These are phyloP conservation scores for Campoletis raptor DNA, from an alignment of 2,888 invertebrate genomes.

Conservation along the genomic window DNA sequence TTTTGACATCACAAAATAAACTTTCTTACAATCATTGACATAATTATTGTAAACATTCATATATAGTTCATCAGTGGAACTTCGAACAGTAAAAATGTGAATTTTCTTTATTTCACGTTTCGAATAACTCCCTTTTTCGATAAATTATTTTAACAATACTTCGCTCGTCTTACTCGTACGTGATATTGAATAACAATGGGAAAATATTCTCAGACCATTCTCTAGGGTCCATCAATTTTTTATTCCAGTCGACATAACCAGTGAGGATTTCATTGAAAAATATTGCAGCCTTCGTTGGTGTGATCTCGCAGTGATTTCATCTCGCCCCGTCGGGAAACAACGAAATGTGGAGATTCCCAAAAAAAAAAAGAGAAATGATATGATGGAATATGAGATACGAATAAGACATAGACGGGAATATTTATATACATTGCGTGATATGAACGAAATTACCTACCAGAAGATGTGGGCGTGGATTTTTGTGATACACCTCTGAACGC, in stretches of 20 bases:
- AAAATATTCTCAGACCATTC: slow-evolving; percentile 1
- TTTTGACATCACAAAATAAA: background rate
- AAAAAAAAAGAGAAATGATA: slow-evolving; percentile 23
- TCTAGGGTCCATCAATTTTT: slow-evolving; percentile 49
- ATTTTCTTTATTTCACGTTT: background rate
- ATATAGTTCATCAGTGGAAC: background rate
- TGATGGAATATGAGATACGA: slow-evolving; percentile 55
- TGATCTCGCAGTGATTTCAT: slow-evolving; percentile 57
- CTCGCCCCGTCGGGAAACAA: slow-evolving; percentile 65
- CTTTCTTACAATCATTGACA: background rate
- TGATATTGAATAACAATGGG: slow-evolving; percentile 22
- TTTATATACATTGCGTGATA: slow-evolving; percentile 45
- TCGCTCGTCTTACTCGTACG: background rate
- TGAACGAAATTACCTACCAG: slow-evolving; percentile 62
- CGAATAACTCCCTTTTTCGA: background rate
- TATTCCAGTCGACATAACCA: slow-evolving; percentile 45
- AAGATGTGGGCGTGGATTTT: slow-evolving; percentile 42
- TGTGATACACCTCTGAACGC: slow-evolving; percentile 36
- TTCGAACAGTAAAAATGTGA: background rate
- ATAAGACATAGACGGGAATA: slow-evolving; percentile 45
- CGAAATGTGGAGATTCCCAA: slow-evolving; percentile 25
- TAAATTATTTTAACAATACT: slow-evolving; percentile 3
- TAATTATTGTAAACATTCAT: background rate
- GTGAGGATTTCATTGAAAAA: slow-evolving; percentile 44
- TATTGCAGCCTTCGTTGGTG: slow-evolving; percentile 12